These are phyloP conservation scores for Perca fluviatilis DNA, from an alignment of 2,113 vertebrate species.

Conservation along the genomic window DNA sequence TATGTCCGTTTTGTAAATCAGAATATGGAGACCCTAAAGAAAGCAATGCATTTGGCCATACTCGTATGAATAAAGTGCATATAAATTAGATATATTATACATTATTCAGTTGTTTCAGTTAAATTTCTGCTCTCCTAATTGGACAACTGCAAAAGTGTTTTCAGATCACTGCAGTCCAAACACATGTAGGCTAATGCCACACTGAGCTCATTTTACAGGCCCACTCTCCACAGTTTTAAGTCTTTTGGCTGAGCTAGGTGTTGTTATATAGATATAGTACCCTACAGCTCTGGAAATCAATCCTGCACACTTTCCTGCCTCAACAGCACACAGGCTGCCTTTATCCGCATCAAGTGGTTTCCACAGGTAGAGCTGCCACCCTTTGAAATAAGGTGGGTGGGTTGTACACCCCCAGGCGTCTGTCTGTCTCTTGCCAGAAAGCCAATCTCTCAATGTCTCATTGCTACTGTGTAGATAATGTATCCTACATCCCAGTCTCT, in stretches of 20 bases:
- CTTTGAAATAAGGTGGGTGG: conserved; percentile 77
- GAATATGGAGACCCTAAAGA: not conserved
- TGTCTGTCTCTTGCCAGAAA: conserved; percentile 83
- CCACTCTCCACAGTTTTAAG: conserved; percentile 29
- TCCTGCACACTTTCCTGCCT: conserved; percentile 62
- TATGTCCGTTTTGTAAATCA: not conserved
- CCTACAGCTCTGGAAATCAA: conserved; percentile 70
- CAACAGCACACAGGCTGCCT: conserved; percentile 72
- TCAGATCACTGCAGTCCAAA: conserved; percentile 16
- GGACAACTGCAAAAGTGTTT: conserved; percentile 15
- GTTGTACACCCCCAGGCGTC: conserved; percentile 77
- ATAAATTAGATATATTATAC: not conserved
- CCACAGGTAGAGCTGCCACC: conserved; percentile 74
- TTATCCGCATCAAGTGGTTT: conserved; percentile 74
- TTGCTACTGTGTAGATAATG: conserved; percentile 62
- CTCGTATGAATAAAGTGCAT: not conserved
- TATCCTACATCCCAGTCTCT: conserved; percentile 50
- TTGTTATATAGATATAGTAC: conserved; percentile 55
- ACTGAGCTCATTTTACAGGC: conserved; percentile 52
- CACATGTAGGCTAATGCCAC: conserved; percentile 23
- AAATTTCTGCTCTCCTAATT: conserved; percentile 14
- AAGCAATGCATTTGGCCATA: not conserved
- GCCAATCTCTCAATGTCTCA: conserved; percentile 78
- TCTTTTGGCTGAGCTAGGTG: conserved; percentile 53
- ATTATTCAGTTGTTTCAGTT: conserved; percentile 2